phyloP scores from a whole-genome alignment of 1,140 invertebrate species.

The Ips typographus region DNA sequence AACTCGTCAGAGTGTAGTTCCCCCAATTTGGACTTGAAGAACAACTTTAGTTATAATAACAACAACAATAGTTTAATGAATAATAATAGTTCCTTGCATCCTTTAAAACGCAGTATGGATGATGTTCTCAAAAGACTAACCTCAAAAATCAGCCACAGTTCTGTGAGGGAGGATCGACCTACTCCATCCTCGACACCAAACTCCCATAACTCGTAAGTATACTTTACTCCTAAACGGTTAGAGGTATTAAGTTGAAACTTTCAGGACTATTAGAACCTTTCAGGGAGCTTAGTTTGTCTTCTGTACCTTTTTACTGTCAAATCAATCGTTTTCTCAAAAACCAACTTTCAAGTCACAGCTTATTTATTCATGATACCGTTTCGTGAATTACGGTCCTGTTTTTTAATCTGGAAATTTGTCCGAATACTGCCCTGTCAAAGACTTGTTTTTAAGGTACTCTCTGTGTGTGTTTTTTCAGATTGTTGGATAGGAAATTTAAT shows the following conservation, averaged over 20 bases:
- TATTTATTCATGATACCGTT: no score
- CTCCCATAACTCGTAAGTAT: constrained; percentile 49
- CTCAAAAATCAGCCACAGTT: constrained; percentile 74
- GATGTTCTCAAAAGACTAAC: constrained; percentile 81
- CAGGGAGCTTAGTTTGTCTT: no score
- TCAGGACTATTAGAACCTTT: no score
- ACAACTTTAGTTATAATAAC: constrained; percentile 55
- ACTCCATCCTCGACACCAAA: constrained; percentile 64
- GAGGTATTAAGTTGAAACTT: no score
- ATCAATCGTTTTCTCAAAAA: background rate
- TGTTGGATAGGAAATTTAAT: no score
- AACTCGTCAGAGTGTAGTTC: constrained; percentile 71
- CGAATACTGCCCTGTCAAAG: no score
- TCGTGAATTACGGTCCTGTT: no score
- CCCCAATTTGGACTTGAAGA: constrained; percentile 62
- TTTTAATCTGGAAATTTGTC: no score
- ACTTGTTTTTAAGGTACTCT: no score
- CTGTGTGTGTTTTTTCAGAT: no score
- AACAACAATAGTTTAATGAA: constrained; percentile 56
- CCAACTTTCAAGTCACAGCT: no score
- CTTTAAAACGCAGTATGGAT: constrained; percentile 76
- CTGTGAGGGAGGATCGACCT: constrained; percentile 65
- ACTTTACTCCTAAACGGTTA: no score
- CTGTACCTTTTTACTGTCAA: background rate
- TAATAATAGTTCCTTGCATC: constrained; percentile 54